These are phyloP conservation scores for Hydractinia echinata DNA, from an alignment of 30 jellyfish, hydroid and myxozoan species.

Conservation along the genomic window DNA sequence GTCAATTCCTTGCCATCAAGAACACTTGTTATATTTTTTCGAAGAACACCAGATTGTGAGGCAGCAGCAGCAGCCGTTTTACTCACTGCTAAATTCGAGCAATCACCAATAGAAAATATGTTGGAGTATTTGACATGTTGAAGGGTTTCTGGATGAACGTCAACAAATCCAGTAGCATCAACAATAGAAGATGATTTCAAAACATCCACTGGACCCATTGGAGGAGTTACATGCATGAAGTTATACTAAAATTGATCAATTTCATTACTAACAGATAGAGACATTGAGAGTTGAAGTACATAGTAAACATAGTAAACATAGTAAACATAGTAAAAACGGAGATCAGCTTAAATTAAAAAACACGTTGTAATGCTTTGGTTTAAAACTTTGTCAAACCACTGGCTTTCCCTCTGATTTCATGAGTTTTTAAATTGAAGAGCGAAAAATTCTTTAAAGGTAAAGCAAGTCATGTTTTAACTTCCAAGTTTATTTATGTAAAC, in stretches of 20 bases:
- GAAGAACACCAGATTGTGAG: constrained; percentile 56
- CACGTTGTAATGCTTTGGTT: too few relatives aligned
- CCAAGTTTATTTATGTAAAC: too few relatives aligned
- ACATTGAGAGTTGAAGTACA: too few relatives aligned
- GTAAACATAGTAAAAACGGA: too few relatives aligned
- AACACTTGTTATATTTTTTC: constrained; percentile 51
- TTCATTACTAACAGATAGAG: too few relatives aligned
- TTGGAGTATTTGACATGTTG: constrained; percentile 61
- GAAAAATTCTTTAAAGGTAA: too few relatives aligned
- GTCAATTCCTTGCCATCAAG: constrained; percentile 51
- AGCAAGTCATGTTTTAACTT: too few relatives aligned
- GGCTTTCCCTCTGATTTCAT: too few relatives aligned
- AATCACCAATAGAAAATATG: constrained; percentile 79
- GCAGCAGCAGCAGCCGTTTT: constrained; percentile 95
- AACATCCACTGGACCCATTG: constrained; percentile 85
- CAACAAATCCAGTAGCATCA: constrained; percentile 86
- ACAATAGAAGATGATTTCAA: constrained; percentile 47
- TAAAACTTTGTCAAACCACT: too few relatives aligned
- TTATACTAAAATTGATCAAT: constrained; percentile 38
- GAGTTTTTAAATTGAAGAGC: too few relatives aligned
- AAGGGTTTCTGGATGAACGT: constrained; percentile 57
- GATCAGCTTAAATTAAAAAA: too few relatives aligned
- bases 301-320: too few relatives aligned
- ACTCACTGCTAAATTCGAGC: constrained; percentile 77
- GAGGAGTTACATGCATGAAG: constrained; percentile 96